Conservation (phyloP, 1,140 invertebrate species). For the Drepana arcuata region DNA sequence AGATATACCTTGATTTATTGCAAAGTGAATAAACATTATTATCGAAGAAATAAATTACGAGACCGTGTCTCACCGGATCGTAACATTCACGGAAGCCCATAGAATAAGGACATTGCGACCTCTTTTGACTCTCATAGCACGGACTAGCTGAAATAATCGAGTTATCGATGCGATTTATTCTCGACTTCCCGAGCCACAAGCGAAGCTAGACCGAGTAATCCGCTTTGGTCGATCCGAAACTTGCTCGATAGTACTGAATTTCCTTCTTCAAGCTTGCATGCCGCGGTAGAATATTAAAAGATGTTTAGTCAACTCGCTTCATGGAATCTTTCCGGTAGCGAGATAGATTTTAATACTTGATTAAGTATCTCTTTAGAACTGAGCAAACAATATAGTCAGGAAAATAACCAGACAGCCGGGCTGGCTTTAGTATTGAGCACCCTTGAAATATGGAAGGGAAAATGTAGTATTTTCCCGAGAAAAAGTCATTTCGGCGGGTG, state of each 20-base stretch:
- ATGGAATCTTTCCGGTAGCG: no score
- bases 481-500: conserved; percentile 17
- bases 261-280: conserved; percentile 41
- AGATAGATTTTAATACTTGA: no score
- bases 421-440: no score
- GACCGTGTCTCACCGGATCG: no score
- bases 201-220: conserved; percentile 29
- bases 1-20: no score
- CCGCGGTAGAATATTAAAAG: conserved; percentile 39
- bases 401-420: no score
- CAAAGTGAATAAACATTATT: no score
- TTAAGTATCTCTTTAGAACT: no score
- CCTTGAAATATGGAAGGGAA: no score
- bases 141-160: conserved; percentile 24
- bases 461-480: conserved; percentile 16
- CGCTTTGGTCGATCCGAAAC: conserved; percentile 36
- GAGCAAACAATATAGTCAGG: no score
- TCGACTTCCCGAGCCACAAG: conserved; percentile 5
- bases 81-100: no score
- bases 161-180: conserved; percentile 33
- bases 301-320: conserved; percentile 28
- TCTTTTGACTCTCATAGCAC: neutral
- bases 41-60: no score
- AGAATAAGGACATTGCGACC: conserved; percentile 5
- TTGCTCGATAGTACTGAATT: conserved; percentile 39